Evolutionary conservation across 92 coral and sea anemone genomes (phyloP).

Genomic region (Ricordea florida): DNA sequence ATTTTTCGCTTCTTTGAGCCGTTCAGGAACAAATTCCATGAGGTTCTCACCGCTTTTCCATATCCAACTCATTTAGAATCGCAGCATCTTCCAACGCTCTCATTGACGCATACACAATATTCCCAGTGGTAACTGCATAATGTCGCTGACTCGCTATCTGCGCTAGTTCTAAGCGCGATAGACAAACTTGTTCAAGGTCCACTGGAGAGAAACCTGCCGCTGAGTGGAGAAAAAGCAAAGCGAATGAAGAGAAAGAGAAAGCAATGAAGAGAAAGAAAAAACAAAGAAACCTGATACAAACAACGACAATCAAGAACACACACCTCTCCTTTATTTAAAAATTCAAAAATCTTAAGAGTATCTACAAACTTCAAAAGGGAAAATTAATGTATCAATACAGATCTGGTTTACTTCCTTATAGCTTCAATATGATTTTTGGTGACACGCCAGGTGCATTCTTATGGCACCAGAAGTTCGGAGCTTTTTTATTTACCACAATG

Average conservation of each 20-base stretch:
- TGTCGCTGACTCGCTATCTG: slow-evolving; percentile 74
- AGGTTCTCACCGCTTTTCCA: slow-evolving; percentile 71
- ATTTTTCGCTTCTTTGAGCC: neutral
- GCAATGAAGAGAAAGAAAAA: neutral
- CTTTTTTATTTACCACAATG: too few relatives aligned
- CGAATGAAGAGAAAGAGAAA: neutral
- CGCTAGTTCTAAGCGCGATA: slow-evolving; percentile 74
- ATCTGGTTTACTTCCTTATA: too few relatives aligned
- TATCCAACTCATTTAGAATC: slow-evolving; percentile 77
- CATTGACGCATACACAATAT: slow-evolving; percentile 83
- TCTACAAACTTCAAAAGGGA: too few relatives aligned
- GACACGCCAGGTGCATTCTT: too few relatives aligned
- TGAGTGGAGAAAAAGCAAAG: neutral
- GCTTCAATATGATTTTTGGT: too few relatives aligned
- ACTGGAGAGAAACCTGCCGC: slow-evolving; percentile 72
- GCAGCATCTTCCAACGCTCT: slow-evolving; percentile 94
- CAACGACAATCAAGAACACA: too few relatives aligned
- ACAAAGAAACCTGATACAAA: neutral
- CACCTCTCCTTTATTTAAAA: too few relatives aligned
- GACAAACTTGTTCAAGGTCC: slow-evolving; percentile 78
- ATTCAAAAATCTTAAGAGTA: too few relatives aligned
- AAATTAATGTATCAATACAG: too few relatives aligned
- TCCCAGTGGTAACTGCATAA: slow-evolving; percentile 81
- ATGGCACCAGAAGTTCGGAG: too few relatives aligned
- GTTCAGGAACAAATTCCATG: neutral